Evolutionary conservation across 2,113 vertebrate genomes (phyloP).

Genomic region (Heterocephalus glaber): DNA sequence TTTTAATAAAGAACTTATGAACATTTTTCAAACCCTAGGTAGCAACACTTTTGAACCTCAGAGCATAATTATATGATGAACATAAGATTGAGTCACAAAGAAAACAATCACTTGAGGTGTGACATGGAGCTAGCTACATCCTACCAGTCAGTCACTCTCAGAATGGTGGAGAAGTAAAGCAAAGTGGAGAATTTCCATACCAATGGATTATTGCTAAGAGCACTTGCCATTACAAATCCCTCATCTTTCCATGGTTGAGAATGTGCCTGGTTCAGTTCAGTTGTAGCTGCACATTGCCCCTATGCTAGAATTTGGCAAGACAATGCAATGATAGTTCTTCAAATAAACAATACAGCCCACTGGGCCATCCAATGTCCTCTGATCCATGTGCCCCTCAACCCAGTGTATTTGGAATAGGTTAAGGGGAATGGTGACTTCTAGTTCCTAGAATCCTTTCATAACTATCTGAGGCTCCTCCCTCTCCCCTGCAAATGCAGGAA

Average conservation of each 20-base stretch:
- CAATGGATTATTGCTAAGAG: background rate
- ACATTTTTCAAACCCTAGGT: background rate
- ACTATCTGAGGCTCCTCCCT: background rate
- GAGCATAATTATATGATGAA: constrained; percentile 16
- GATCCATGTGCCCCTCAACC: no score
- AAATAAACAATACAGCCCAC: background rate
- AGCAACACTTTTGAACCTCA: constrained; percentile 32
- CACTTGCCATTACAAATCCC: background rate
- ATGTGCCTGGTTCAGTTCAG: background rate
- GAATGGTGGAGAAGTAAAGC: background rate
- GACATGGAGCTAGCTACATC: background rate
- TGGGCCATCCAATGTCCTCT: background rate
- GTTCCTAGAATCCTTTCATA: background rate
- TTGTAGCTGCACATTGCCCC: background rate
- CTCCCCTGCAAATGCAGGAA: background rate
- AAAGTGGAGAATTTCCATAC: background rate
- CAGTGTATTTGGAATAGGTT: background rate
- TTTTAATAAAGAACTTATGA: constrained; percentile 20
- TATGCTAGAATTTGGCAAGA: constrained; percentile 4
- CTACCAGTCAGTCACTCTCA: background rate
- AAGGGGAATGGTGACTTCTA: background rate
- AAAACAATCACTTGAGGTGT: background rate
- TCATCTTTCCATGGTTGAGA: background rate
- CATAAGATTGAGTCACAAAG: background rate
- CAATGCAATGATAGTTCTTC: background rate